Conservation (phyloP, 2,797 vertebrate species). For the Apogon talboti region DNA sequence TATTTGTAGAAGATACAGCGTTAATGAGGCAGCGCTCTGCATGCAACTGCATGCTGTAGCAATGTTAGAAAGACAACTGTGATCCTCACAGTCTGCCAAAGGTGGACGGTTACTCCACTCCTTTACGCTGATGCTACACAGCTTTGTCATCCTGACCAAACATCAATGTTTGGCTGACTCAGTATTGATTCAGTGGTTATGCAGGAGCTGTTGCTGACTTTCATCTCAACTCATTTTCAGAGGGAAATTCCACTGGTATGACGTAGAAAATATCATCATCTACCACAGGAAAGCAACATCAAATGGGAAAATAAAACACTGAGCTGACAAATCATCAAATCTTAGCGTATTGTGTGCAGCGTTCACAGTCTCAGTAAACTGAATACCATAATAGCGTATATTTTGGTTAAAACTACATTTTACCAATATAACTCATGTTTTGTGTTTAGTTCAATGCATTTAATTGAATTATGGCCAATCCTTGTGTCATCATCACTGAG, state of each 20-base stretch:
- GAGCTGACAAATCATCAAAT: too few relatives aligned
- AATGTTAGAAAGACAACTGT: conserved; percentile 13
- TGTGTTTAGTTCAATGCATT: conserved; percentile 19
- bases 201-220: conserved; percentile 29
- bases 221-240: neutral
- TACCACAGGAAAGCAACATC: neutral
- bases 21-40: conserved; percentile 35
- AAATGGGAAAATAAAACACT: neutral
- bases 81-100: conserved; percentile 30
- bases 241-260: conserved; percentile 24
- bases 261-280: conserved; percentile 10
- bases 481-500: conserved; percentile 50
- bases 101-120: conserved; percentile 38
- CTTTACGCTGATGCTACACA: conserved; percentile 6
- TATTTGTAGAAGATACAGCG: conserved; percentile 14
- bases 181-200: conserved; percentile 26
- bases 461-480: conserved; percentile 45
- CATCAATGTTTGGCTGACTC: conserved; percentile 21
- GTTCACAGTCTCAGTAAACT: too few relatives aligned
- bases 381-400: too few relatives aligned
- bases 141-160: conserved; percentile 32
- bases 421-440: conserved; percentile 3
- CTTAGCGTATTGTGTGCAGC: too few relatives aligned
- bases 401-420: neutral
- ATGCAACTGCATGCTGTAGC: conserved; percentile 32